Conservation (phyloP, 2,797 vertebrate genomes). For the Tiaroga cobitis region DNA sequence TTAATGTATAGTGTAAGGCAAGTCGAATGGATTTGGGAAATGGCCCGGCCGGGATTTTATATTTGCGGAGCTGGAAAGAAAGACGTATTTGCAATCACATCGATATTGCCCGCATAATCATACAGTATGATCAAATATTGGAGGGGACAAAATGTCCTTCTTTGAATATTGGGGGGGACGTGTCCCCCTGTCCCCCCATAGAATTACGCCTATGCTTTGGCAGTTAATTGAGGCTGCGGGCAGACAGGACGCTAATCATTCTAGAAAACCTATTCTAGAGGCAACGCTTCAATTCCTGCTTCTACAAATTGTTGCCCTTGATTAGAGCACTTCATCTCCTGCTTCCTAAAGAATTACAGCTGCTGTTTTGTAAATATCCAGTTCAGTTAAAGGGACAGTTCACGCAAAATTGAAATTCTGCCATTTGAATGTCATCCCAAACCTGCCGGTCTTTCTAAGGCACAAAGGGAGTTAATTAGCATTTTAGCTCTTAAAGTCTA, state of each 20-base stretch:
- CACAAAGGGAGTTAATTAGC: not conserved
- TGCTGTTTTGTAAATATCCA: constrained; percentile 24
- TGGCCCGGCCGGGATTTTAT: no score
- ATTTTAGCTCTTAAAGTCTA: not conserved
- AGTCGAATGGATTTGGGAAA: no score
- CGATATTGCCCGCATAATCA: no score
- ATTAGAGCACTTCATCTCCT: constrained; percentile 35
- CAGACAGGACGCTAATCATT: constrained; percentile 39
- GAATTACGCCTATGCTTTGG: no score
- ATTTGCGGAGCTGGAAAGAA: no score
- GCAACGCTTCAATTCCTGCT: constrained; percentile 19
- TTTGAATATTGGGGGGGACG: no score
- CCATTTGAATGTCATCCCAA: not conserved
- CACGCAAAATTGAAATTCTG: not conserved
- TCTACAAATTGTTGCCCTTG: constrained; percentile 32
- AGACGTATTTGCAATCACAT: no score
- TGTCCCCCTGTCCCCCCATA: no score
- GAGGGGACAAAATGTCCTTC: no score
- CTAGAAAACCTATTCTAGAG: constrained; percentile 30
- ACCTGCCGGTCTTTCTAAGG: not conserved
- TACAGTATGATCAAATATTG: no score
- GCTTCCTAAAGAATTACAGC: constrained; percentile 22
- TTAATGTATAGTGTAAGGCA: no score
- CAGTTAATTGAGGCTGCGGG: constrained; percentile 46
- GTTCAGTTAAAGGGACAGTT: not conserved